Evolutionary conservation across 1,140 invertebrate species (phyloP), one percentile per base, ranked within the genome.

Genomic region (Subanguina moxae): DNA sequence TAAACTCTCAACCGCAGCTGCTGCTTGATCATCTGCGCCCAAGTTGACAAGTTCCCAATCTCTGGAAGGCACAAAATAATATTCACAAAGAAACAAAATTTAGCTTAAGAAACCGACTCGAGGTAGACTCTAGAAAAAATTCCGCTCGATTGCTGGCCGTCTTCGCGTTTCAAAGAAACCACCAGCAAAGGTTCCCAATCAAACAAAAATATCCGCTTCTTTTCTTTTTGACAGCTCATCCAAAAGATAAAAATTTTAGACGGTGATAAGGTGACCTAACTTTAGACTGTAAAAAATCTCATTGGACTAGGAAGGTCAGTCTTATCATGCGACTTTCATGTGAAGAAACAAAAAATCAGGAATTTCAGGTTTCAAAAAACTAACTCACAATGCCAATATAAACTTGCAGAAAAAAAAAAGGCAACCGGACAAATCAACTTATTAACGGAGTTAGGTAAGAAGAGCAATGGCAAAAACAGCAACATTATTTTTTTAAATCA

Each of bases 51-150:
- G 67, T 1, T 70, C 67, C 30, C 57, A 48, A 65, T 70, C 68
- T 38, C 68, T 70, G 27, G n/a, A 69, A 68, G 17, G 1, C 8
- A 67, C 9, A 1, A 69, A 69, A 42, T 5, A 61, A 69, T 43
- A 0, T 57, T n/a, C 13, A 65, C 23, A 32, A 21, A 9, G 19
- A 19, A 48, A 23, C 1, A 23, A 11, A 67, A 65, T 23, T 15
- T 52, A n/a, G n/a, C 23, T 7, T 7, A 25, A 25, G 3, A 52
- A 52, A 57, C 45, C 27, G 7, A 70, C 68, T 70, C 56, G 8
- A 70, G 23, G 32, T 61, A 71, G 13, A 69, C 67, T 28, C 67
- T 52, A 9, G 68, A 57, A 28, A 69, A 70, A 8, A 70, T 1
- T 32, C 68, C 70, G 25, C 19, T 28, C 1, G 28, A 19, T 46